A percentile compares a stretch with the other conserved stretches of the same genome.
Evolutionary conservation across 2,113 vertebrate genomes (phyloP).

Genomic region (Pelecanoides urinatrix): DNA sequence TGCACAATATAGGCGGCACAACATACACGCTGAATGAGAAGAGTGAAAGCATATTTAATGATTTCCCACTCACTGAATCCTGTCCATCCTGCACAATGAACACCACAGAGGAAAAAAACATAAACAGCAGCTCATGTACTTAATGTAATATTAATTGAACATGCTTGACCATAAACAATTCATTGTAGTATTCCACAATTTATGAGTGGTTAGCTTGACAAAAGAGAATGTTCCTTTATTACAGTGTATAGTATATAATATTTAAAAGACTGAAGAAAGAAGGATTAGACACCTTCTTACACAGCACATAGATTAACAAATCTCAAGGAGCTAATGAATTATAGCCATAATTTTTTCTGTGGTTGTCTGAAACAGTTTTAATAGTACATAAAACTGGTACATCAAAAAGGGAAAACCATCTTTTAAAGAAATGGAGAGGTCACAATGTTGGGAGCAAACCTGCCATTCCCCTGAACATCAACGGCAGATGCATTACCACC

Average conservation of each 20-base stretch:
- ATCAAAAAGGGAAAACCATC: neutral
- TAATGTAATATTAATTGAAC: neutral
- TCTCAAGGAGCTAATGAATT: neutral
- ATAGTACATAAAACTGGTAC: neutral
- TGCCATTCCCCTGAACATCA: constrained; percentile 38
- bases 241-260: neutral
- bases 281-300: neutral
- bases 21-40: neutral
- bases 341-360: neutral
- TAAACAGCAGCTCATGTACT: neutral
- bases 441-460: neutral
- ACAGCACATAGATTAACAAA: neutral
- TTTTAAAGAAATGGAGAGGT: neutral
- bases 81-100: neutral
- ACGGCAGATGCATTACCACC: constrained; percentile 64
- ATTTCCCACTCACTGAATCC: neutral
- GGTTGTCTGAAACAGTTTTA: neutral
- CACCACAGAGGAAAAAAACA: neutral
- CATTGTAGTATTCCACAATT: neutral
- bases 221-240: neutral
- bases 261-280: neutral
- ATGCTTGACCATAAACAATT: neutral
- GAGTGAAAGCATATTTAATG: neutral
- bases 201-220: neutral
- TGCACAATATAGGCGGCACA: neutral